A percentile compares a stretch with the other conserved stretches of the same genome.
Conservation (phyloP, 1,140 invertebrate genomes). For the Hylaeus anthracinus region DNA sequence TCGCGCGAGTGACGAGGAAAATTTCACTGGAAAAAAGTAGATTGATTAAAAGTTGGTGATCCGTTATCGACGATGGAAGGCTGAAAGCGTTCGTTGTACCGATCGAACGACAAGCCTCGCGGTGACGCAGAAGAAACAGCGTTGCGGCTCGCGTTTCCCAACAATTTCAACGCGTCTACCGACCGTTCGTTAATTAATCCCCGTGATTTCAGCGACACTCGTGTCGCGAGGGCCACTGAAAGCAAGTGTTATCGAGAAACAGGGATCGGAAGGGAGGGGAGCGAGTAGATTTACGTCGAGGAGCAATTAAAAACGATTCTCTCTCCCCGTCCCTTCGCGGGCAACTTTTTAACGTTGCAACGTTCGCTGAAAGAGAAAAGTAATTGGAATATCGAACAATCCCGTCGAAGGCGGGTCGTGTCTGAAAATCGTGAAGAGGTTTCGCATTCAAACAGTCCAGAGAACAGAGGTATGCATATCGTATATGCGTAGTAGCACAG, state of each 20-base stretch:
- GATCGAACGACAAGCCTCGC: background rate
- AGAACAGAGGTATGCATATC: background rate
- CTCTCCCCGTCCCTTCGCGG: background rate
- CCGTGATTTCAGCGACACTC: background rate
- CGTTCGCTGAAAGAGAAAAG: background rate
- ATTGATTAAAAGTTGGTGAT: background rate
- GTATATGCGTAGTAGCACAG: slow-evolving; percentile 9
- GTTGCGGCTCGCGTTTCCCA: background rate
- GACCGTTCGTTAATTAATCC: slow-evolving; percentile 9
- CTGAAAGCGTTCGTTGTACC: background rate
- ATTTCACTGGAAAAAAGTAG: slow-evolving; percentile 40
- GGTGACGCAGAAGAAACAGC: background rate
- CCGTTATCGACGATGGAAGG: background rate
- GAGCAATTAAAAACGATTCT: background rate
- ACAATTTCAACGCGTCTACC: background rate
- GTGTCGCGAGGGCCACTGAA: background rate
- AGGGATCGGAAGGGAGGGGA: background rate
- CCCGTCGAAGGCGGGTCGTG: slow-evolving; percentile 24
- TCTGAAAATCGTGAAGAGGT: slow-evolving; percentile 30
- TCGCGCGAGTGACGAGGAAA: background rate
- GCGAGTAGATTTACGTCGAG: background rate
- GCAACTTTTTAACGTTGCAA: background rate
- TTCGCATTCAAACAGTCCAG: slow-evolving; percentile 42
- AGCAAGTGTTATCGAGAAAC: background rate
- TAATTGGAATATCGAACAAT: background rate